A percentile compares a stretch with the other conserved stretches of the same genome.
phyloP scores from a whole-genome alignment of 2,797 vertebrate genomes.

The Liasis olivaceus region DNA sequence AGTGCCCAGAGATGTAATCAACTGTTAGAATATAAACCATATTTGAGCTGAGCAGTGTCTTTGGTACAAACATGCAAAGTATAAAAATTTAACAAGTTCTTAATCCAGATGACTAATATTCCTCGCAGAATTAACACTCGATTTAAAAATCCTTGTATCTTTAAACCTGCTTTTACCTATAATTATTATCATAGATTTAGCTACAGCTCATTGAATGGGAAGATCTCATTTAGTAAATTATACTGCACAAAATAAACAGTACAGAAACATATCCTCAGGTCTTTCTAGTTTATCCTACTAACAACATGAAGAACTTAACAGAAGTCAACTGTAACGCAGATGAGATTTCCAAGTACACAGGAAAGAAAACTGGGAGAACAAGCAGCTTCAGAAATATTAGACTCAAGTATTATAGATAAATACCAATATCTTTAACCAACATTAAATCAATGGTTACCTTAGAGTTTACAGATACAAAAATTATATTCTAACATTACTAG shows the following conservation, averaged over 20 bases:
- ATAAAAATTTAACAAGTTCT: conserved; percentile 41
- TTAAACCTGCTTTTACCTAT: conserved; percentile 33
- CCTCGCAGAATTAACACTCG: background rate
- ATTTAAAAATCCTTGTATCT: conserved; percentile 9
- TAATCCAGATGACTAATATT: conserved; percentile 12
- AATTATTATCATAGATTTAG: background rate
- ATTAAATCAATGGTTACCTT: background rate
- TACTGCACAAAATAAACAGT: background rate
- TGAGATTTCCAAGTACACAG: background rate
- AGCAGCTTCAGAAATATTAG: background rate
- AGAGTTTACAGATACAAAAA: background rate
- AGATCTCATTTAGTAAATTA: background rate
- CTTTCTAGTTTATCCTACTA: background rate
- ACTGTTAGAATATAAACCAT: conserved; percentile 41
- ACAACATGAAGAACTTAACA: background rate
- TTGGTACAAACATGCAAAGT: conserved; percentile 33
- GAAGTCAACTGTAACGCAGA: background rate
- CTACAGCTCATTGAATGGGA: background rate
- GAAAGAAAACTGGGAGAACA: background rate
- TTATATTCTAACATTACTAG: background rate
- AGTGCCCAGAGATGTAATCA: conserved; percentile 53
- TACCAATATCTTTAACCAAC: background rate
- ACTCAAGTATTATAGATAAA: background rate
- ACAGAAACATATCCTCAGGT: background rate
- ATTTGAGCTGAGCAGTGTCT: conserved; percentile 28